These are phyloP conservation scores for Podotricha telesiphe DNA, from an alignment of 2,888 invertebrate genomes.

Conservation along the genomic window DNA sequence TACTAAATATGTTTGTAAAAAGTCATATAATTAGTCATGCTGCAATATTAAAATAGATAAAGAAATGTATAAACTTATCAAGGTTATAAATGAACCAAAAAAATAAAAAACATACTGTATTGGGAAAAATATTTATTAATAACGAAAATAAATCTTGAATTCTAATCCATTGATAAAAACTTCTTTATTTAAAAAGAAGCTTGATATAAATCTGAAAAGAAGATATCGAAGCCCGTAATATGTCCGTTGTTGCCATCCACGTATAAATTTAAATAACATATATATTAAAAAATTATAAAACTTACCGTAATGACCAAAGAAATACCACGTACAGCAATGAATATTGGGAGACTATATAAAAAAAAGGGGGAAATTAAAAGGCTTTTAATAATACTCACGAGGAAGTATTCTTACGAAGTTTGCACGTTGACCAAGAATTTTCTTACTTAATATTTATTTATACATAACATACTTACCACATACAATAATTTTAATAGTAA, in stretches of 20 bases:
- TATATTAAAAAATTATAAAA: background rate
- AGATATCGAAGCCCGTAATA: slow-evolving; percentile 22
- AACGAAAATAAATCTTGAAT: slow-evolving; percentile 25
- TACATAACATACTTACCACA: slow-evolving; percentile 13
- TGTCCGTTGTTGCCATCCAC: background rate
- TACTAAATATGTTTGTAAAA: too few species aligned
- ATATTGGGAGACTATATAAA: background rate
- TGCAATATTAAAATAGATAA: too few species aligned
- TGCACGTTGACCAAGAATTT: background rate
- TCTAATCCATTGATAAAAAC: slow-evolving; percentile 18
- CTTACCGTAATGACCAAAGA: background rate
- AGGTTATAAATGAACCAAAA: background rate
- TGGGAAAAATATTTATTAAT: slow-evolving; percentile 24
- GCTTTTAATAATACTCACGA: slow-evolving; percentile 3
- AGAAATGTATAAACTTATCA: too few species aligned
- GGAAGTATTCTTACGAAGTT: background rate
- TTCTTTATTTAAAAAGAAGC: slow-evolving; percentile 32
- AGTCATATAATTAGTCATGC: too few species aligned
- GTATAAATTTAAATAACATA: background rate
- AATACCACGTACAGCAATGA: background rate
- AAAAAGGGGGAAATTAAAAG: background rate
- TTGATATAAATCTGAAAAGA: slow-evolving; percentile 29
- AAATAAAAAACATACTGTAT: slow-evolving; percentile 3
- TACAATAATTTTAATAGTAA: background rate
- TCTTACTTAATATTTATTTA: background rate